Percentiles rank a stretch among this genome's conserved stretches.
phyloP scores from a whole-genome alignment of 2,888 invertebrate species.

The Acholoe squamosa region DNA sequence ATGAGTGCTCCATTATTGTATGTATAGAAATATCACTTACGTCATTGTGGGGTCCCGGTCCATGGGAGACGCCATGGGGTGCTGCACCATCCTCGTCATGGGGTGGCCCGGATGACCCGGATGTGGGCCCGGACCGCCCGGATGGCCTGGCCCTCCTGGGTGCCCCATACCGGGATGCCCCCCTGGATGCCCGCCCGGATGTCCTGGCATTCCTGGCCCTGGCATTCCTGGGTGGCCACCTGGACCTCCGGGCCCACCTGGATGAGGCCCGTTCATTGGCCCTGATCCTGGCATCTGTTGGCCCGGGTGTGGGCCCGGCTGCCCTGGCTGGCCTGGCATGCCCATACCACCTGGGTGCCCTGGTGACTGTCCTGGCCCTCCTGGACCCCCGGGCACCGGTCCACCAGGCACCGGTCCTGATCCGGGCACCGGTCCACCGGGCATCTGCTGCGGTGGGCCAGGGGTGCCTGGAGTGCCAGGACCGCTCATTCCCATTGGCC shows the following conservation, averaged over 20 bases:
- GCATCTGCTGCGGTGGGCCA: slow-evolving; percentile 14
- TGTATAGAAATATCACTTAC: slow-evolving; percentile 26
- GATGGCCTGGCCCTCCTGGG: slow-evolving; percentile 41
- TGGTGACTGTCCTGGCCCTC: not conserved
- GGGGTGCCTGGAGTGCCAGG: slow-evolving; percentile 28
- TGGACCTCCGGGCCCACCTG: slow-evolving; percentile 28
- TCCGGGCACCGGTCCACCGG: not conserved
- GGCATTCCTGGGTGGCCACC: not conserved
- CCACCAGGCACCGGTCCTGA: not conserved
- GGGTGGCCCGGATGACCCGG: slow-evolving; percentile 43
- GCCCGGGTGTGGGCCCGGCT: not conserved
- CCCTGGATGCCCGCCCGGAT: slow-evolving; percentile 6
- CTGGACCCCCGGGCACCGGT: too few relatives aligned
- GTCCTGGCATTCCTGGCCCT: not conserved
- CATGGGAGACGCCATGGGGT: slow-evolving; percentile 49
- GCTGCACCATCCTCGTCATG: slow-evolving; percentile 48
- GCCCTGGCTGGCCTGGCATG: not conserved
- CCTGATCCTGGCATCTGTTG: not conserved
- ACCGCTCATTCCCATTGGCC: slow-evolving; percentile 47
- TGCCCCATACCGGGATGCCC: slow-evolving; percentile 8
- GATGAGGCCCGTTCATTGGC: not conserved
- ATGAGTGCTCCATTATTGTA: not conserved
- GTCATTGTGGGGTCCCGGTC: slow-evolving; percentile 56
- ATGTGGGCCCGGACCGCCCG: slow-evolving; percentile 39
- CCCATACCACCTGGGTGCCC: not conserved